These are phyloP conservation scores for Cydia fagiglandana DNA, from an alignment of 1,140 invertebrate species.

Conservation along the genomic window DNA sequence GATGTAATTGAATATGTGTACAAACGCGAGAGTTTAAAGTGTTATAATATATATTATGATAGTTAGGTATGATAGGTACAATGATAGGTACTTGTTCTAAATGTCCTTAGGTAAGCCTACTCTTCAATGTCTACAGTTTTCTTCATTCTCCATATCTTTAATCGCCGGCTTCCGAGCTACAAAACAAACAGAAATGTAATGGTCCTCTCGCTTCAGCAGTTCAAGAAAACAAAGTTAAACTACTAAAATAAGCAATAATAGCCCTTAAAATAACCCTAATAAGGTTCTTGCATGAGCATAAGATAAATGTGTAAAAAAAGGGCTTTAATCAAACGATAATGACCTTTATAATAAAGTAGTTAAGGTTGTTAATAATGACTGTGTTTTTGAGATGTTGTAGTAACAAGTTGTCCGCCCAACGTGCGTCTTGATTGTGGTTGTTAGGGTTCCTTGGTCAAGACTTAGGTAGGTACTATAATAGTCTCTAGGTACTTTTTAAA, in stretches of 20 bases:
- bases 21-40: too few relatives aligned
- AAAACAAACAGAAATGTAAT: slow-evolving; percentile 29
- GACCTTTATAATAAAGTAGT: neutral
- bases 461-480: neutral
- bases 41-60: too few relatives aligned
- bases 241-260: neutral
- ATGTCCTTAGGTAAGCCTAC: too few relatives aligned
- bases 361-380: neutral
- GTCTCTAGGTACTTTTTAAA: too few relatives aligned
- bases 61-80: too few relatives aligned
- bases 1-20: too few relatives aligned
- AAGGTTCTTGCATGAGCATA: neutral
- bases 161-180: slow-evolving; percentile 15
- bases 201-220: slow-evolving; percentile 4
- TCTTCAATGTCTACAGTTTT: neutral
- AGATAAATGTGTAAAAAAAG: neutral
- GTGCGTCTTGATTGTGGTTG: slow-evolving; percentile 9
- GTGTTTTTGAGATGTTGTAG: neutral
- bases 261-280: neutral
- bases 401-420: slow-evolving; percentile 17
- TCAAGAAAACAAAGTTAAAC: neutral
- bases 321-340: neutral
- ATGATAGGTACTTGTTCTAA: too few relatives aligned
- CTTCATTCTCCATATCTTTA: neutral
- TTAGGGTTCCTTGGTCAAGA: neutral